These are phyloP conservation scores for Hippocampus zosterae DNA, from an alignment of 2,113 vertebrate species.

Conservation along the genomic window DNA sequence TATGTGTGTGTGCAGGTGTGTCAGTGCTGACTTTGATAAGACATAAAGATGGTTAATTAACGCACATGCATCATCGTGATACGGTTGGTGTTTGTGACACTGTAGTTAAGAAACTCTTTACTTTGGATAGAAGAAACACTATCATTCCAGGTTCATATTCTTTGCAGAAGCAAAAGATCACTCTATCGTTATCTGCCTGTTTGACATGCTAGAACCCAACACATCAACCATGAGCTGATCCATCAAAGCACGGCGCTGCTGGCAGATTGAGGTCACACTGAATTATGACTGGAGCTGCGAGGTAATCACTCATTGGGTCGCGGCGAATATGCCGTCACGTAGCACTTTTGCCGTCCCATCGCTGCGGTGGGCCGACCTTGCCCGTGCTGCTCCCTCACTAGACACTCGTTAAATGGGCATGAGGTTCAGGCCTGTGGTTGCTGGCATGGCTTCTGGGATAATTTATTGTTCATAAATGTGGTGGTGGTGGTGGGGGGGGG, in stretches of 20 bases:
- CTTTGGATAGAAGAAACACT: conserved; percentile 7
- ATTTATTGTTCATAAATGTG: conserved; percentile 50
- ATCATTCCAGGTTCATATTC: conserved; percentile 27
- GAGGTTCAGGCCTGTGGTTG: conserved; percentile 35
- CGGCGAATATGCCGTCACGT: conserved; percentile 50
- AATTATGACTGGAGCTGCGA: conserved; percentile 74
- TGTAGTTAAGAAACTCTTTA: conserved; percentile 11
- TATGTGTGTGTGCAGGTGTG: neutral
- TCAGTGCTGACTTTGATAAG: conserved; percentile 46
- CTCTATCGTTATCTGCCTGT: conserved; percentile 57
- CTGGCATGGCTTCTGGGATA: conserved; percentile 44
- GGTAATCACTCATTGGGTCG: conserved; percentile 74
- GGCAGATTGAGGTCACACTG: conserved; percentile 79
- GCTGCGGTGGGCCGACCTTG: conserved; percentile 63
- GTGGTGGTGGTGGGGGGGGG: no score
- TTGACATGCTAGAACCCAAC: conserved; percentile 63
- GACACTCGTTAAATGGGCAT: conserved; percentile 57
- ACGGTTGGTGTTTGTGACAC: conserved; percentile 50
- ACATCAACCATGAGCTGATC: conserved; percentile 67
- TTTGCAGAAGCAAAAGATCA: conserved; percentile 60
- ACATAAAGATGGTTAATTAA: conserved; percentile 36
- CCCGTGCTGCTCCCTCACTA: conserved; percentile 50
- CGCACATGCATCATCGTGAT: conserved; percentile 32
- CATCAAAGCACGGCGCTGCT: conserved; percentile 63
- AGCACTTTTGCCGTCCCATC: conserved; percentile 32